phyloP scores from a whole-genome alignment of 2,113 vertebrate species.

The Calidris pygmaea region DNA sequence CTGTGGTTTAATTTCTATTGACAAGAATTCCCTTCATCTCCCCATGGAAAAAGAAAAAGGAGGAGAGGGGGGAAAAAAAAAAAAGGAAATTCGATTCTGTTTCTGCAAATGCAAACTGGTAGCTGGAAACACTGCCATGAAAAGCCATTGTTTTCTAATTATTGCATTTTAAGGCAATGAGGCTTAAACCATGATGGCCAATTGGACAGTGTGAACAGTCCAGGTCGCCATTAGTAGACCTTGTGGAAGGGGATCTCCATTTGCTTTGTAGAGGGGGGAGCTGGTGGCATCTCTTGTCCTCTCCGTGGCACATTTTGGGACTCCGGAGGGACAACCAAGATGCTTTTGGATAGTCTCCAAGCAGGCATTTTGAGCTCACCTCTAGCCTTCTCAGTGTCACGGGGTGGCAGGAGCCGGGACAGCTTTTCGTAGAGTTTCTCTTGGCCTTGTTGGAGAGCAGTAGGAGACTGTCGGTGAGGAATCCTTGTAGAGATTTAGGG shows the following conservation, averaged over 20 bases:
- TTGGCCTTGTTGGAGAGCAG: not conserved
- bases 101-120: not conserved
- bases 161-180: no score
- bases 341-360: not conserved
- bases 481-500: not conserved
- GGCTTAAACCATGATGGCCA: not conserved
- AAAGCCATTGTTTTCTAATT: no score
- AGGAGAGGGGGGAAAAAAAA: fast-evolving
- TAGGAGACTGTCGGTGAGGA: not conserved
- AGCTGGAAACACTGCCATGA: not conserved
- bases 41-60: not conserved
- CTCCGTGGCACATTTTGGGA: not conserved
- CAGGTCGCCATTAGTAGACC: not conserved
- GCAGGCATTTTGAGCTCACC: not conserved
- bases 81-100: not conserved
- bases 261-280: not conserved
- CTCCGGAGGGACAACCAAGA: fast-evolving
- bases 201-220: not conserved
- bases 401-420: not conserved
- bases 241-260: not conserved
- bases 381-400: not conserved
- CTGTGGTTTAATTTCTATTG: not conserved
- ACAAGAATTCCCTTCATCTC: not conserved
- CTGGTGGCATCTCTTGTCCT: not conserved
- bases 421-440: not conserved